Evolutionary conservation across 1,140 invertebrate species (phyloP).

Genomic region (Drosophila miranda): DNA sequence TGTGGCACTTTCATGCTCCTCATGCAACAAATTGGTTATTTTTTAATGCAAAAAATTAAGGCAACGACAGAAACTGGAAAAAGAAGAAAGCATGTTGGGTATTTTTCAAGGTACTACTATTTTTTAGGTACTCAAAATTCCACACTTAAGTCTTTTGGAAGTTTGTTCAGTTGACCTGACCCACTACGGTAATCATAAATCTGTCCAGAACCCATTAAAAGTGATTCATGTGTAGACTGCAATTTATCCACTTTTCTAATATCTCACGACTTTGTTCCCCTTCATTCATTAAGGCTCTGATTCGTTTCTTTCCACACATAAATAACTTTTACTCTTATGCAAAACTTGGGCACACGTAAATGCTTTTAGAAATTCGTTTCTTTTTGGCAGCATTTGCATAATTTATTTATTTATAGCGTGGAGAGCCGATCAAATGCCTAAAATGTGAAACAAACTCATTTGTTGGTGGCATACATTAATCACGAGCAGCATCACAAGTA

Average conservation of each 20-base stretch:
- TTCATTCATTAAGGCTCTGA: not conserved
- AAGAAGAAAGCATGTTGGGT: conserved; percentile 14
- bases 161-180: conserved; percentile 5
- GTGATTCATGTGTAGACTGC: conserved; percentile 16
- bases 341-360: conserved; percentile 52
- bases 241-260: conserved; percentile 13
- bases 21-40: conserved; percentile 37
- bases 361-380: conserved; percentile 66
- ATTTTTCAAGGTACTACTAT: not conserved
- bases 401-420: conserved; percentile 29
- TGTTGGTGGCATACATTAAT: conserved; percentile 33
- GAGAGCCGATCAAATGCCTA: conserved; percentile 1
- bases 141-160: not conserved
- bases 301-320: conserved; percentile 38
- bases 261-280: conserved; percentile 15
- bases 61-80: conserved; percentile 10
- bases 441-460: conserved; percentile 25
- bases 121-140: not conserved
- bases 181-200: conserved; percentile 26
- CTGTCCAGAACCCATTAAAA: conserved; percentile 40
- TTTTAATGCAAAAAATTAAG: conserved; percentile 48
- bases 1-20: conserved; percentile 51
- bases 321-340: conserved; percentile 78
- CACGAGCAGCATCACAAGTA: conserved; percentile 24
- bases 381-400: conserved; percentile 38